Percentiles rank a stretch among this genome's conserved stretches.
Evolutionary conservation across 1,140 invertebrate genomes (phyloP).

Genomic region (Ceratoteleas bidentatus): DNA sequence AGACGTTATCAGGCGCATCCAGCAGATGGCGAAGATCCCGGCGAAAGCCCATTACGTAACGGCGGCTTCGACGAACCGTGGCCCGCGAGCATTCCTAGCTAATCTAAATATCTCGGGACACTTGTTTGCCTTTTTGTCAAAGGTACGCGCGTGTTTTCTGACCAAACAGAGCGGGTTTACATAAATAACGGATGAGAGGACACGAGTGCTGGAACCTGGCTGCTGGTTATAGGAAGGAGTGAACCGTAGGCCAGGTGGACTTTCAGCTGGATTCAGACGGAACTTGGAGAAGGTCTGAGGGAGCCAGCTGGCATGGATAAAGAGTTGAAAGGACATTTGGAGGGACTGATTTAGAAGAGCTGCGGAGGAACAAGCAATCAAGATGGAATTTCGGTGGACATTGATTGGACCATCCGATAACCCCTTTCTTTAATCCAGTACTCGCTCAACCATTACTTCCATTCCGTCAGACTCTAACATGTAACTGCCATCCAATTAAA

Average conservation of each 20-base stretch:
- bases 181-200: not conserved
- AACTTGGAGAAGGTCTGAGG: too few species aligned
- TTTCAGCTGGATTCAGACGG: not conserved
- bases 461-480: too few species aligned
- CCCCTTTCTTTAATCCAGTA: too few species aligned
- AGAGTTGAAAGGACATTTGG: too few species aligned
- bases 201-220: not conserved
- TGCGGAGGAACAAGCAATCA: too few species aligned
- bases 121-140: conserved; percentile 5
- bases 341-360: conserved; percentile 1
- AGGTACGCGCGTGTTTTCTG: conserved; percentile 4
- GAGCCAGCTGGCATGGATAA: too few species aligned
- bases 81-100: conserved; percentile 5
- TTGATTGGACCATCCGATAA: too few species aligned
- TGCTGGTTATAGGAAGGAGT: not conserved
- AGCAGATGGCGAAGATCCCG: conserved; percentile 6
- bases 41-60: conserved; percentile 18
- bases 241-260: too few species aligned
- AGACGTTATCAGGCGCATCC: conserved; percentile 20
- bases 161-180: not conserved
- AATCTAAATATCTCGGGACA: conserved; percentile 11
- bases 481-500: too few species aligned
- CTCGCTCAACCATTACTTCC: too few species aligned
- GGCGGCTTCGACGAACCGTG: conserved; percentile 11
- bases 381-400: too few species aligned